These are phyloP conservation scores for Papilio protenor DNA, from an alignment of 2,888 invertebrate species.

Conservation along the genomic window DNA sequence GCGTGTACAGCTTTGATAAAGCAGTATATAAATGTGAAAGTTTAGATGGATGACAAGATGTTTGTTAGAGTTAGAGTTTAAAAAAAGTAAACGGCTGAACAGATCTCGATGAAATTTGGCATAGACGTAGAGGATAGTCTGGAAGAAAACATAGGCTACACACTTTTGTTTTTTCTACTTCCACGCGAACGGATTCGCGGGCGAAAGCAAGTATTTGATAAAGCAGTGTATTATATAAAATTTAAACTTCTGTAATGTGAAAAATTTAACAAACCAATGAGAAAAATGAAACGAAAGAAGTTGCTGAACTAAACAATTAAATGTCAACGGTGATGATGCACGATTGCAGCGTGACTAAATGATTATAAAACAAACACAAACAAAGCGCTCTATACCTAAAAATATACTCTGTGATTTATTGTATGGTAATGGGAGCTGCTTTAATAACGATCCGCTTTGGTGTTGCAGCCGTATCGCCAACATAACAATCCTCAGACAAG, in stretches of 20 bases:
- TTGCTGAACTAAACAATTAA: constrained; percentile 31
- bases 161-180: too few species aligned
- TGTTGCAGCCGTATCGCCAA: constrained; percentile 19
- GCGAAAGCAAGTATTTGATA: too few species aligned
- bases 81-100: too few species aligned
- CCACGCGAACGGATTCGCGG: too few species aligned
- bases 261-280: background rate
- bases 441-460: constrained; percentile 26
- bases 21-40: too few species aligned
- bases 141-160: too few species aligned
- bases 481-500: constrained; percentile 32
- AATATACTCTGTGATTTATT: constrained; percentile 28
- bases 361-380: constrained; percentile 37
- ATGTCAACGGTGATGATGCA: constrained; percentile 39
- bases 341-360: constrained; percentile 38
- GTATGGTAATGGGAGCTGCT: constrained; percentile 38
- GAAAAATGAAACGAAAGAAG: constrained; percentile 29
- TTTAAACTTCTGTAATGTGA: background rate
- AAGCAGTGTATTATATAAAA: background rate
- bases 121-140: too few species aligned
- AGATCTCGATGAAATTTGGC: too few species aligned
- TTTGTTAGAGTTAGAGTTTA: too few species aligned
- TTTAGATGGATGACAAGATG: too few species aligned
- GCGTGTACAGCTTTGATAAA: background rate
- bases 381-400: constrained; percentile 19